Conservation (phyloP, 2,888 invertebrate genomes). For the Lepetodrilus schrolli region DNA sequence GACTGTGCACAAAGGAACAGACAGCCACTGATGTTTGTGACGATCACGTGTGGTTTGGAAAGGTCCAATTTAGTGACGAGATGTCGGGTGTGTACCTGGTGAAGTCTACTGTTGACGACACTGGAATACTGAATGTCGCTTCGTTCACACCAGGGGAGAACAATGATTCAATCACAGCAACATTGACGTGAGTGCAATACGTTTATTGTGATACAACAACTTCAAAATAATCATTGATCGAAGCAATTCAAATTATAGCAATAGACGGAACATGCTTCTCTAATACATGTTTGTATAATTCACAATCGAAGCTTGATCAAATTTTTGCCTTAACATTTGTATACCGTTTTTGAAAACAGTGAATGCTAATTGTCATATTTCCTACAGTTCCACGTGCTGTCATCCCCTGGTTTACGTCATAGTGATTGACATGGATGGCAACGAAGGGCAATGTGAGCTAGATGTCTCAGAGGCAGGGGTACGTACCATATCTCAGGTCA, state of each 20-base stretch:
- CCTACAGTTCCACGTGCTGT: not conserved
- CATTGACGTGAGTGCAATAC: not conserved
- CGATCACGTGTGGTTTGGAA: not conserved
- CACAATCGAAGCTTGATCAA: too few relatives aligned
- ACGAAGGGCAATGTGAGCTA: not conserved
- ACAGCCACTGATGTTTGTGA: not conserved
- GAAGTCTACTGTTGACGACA: not conserved
- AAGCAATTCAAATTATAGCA: too few relatives aligned
- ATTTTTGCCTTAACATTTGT: too few relatives aligned
- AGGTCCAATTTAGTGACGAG: conserved; percentile 5
- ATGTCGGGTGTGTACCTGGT: not conserved
- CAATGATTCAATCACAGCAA: not conserved
- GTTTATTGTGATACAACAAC: not conserved
- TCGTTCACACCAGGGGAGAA: not conserved
- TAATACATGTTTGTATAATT: too few relatives aligned
- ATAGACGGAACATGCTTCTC: too few relatives aligned
- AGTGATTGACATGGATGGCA: not conserved
- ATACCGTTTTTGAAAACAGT: too few relatives aligned
- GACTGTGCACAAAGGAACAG: not conserved
- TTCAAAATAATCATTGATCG: too few relatives aligned
- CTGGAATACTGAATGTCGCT: not conserved
- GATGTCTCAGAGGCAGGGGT: not conserved
- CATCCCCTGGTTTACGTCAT: not conserved
- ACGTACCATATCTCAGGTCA: not conserved
- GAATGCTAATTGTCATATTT: too few relatives aligned